A percentile compares a stretch with the other conserved stretches of the same genome.
These are phyloP conservation scores for Papilio gigon DNA, from an alignment of 2,888 invertebrate species.

Conservation along the genomic window DNA sequence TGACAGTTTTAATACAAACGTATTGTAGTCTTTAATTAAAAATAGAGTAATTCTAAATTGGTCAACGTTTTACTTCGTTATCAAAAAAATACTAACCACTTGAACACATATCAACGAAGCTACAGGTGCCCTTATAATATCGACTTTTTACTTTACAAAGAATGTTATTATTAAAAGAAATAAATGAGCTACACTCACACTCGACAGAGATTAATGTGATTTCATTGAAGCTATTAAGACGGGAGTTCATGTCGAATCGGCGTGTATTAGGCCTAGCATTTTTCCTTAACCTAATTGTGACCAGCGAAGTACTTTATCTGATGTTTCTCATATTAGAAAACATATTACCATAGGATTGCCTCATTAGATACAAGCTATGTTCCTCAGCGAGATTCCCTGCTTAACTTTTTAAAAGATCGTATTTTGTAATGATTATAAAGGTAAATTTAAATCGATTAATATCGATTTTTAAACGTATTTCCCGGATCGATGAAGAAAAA, in stretches of 20 bases:
- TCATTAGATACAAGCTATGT: background rate
- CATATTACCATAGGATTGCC: background rate
- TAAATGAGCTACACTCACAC: constrained; percentile 25
- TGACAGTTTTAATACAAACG: background rate
- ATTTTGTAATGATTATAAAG: no score
- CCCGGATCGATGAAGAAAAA: background rate
- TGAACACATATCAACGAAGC: constrained; percentile 7
- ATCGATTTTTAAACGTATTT: no score
- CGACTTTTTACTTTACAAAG: constrained; percentile 21
- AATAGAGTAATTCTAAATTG: background rate
- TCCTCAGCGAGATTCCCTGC: no score
- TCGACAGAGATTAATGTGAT: constrained; percentile 38
- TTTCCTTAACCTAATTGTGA: constrained; percentile 24
- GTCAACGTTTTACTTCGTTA: background rate
- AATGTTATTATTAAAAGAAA: constrained; percentile 23
- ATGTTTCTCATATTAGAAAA: background rate
- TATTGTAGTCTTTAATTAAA: background rate
- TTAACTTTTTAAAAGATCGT: no score
- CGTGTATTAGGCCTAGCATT: constrained; percentile 15
- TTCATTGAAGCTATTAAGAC: constrained; percentile 34
- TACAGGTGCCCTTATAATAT: constrained; percentile 18
- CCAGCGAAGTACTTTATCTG: constrained; percentile 6
- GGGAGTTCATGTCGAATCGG: constrained; percentile 29
- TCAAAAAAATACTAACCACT: background rate
- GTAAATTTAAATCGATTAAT: no score